Evolutionary conservation across 2,888 invertebrate species (phyloP), one percentile per base, ranked within the genome.

Genomic region (Plebejus argus): DNA sequence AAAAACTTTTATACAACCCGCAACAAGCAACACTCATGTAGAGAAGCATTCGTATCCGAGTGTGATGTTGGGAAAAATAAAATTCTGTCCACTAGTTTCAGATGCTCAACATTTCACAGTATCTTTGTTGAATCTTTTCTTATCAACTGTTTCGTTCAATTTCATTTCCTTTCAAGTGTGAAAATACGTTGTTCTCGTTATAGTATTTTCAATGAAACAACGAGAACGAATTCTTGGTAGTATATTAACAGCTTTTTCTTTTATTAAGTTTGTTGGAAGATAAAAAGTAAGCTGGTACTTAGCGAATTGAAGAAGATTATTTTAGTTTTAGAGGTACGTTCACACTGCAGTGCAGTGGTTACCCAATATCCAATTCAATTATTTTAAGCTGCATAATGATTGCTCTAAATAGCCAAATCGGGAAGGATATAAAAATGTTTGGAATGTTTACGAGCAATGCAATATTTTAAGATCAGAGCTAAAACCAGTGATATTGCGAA

Each of bases 151-250:
- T 71, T 39, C 71, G 39, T 39, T 71, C 71, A 39, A 71, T 71
- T 71, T 71, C 71, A 71, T 71, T 71, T 71, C 71, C 71, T 71
- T 71, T 71, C 71, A 71, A 71, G 71, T 71, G 71, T 71, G 71
- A 71, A 71, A 71, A 39, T 71, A 71, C 71, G 20, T 71, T 39
- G 71, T 71, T 39, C 39, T 71, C 70, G 39, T 39, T 70, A 8
- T 39, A 71, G 35, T 71, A 0, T n/a, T 39, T 71, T 20, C 39
- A 39, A 5, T 39, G 71, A 39, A 71, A 71, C 39, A 71, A 71
- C 66, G 28, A 66, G 28, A 10, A 4, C 61, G 61, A 61, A 66
- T 66, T 66, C 28, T 66, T 2, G 28, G 28, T 66, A 66, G 66
- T 66, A 33, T 23, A 66, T 66, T 66, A 66, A 28, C 28, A 66